These are phyloP conservation scores for Cranoglanis bouderius DNA, from an alignment of 2,113 vertebrate genomes.

Conservation along the genomic window DNA sequence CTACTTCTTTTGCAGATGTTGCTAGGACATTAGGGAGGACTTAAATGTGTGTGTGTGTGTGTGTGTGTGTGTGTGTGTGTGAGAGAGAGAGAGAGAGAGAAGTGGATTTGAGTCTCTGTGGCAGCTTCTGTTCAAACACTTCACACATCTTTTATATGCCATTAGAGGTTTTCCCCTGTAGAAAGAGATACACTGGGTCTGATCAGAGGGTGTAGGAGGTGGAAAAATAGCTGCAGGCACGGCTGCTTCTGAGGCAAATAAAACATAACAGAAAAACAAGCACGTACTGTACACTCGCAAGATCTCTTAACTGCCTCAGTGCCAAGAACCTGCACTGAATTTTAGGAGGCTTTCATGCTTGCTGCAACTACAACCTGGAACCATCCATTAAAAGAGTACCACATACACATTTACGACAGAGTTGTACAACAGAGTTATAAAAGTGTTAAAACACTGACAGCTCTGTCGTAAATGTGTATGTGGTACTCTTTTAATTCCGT, in stretches of 20 bases:
- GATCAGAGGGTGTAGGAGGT: background rate
- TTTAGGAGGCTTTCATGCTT: background rate
- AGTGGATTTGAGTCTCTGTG: background rate
- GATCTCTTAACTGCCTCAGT: background rate
- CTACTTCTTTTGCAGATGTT: background rate
- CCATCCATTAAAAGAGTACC: no score
- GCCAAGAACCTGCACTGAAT: background rate
- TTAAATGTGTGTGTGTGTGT: background rate
- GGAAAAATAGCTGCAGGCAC: background rate
- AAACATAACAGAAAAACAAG: background rate
- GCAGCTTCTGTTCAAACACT: slow-evolving; percentile 18
- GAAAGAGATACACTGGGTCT: background rate
- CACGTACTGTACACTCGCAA: background rate
- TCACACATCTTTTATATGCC: background rate
- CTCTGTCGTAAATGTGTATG: no score
- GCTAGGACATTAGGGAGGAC: background rate
- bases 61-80: background rate
- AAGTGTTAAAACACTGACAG: no score
- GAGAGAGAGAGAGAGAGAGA: no score
- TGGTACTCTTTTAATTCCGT: no score
- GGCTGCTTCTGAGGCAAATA: background rate
- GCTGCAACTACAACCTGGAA: background rate
- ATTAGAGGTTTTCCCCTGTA: background rate
- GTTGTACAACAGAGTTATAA: no score
- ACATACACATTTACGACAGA: no score